These are phyloP conservation scores for Pipistrellus kuhlii DNA, from an alignment of 2,797 vertebrate species.

Conservation along the genomic window DNA sequence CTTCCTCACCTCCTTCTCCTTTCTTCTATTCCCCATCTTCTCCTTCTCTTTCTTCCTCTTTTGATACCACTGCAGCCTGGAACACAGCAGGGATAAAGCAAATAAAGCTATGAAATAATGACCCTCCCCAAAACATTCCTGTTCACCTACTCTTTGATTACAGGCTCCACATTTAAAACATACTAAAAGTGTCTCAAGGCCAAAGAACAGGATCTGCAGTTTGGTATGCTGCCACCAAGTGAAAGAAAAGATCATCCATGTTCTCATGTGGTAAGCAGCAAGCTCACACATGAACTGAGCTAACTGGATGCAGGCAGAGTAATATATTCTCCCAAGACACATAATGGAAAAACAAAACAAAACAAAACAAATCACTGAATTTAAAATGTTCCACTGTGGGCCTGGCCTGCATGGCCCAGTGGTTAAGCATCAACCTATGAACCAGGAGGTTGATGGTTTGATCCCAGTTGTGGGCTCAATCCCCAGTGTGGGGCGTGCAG, in stretches of 20 bases:
- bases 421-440: neutral
- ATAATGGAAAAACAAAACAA: neutral
- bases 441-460: neutral
- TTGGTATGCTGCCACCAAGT: neutral
- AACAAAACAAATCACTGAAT: neutral
- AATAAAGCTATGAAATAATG: neutral
- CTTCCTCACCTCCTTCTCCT: neutral
- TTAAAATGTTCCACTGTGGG: neutral
- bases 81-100: neutral
- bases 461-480: neutral
- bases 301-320: neutral
- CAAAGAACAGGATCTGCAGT: neutral
- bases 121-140: neutral
- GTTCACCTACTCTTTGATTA: neutral
- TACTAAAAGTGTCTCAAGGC: neutral
- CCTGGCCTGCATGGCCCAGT: neutral
- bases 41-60: neutral
- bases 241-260: neutral
- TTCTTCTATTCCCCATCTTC: too few relatives aligned
- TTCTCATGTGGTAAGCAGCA: neutral
- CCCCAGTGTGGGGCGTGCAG: neutral
- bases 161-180: neutral
- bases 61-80: neutral
- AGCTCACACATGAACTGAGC: neutral
- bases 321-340: neutral